These are phyloP conservation scores for Bruchidius siliquastri DNA, from an alignment of 2,888 invertebrate genomes.

Conservation along the genomic window DNA sequence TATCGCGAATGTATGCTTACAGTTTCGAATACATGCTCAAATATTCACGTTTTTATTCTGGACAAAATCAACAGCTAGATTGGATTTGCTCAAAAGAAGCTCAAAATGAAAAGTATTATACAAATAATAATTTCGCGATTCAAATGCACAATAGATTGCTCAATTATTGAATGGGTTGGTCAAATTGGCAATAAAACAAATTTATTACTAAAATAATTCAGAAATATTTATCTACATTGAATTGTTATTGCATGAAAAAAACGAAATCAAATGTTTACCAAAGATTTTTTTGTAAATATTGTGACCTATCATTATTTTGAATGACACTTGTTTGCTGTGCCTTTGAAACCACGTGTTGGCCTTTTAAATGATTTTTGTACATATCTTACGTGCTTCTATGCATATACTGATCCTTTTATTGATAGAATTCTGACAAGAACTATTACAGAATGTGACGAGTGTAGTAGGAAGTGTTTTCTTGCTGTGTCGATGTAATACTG, in stretches of 20 bases:
- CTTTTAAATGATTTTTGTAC: conserved; percentile 19
- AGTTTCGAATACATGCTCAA: too few relatives aligned
- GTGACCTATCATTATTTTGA: neutral
- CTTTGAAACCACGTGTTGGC: conserved; percentile 35
- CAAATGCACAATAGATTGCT: neutral
- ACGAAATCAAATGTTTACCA: too few relatives aligned
- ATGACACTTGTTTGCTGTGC: conserved; percentile 27
- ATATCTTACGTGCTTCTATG: neutral
- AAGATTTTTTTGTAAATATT: neutral
- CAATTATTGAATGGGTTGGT: neutral
- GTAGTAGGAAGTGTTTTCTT: too few relatives aligned
- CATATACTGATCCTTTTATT: neutral
- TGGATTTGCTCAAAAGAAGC: neutral
- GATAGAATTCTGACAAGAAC: too few relatives aligned
- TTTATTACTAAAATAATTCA: neutral
- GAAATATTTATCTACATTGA: neutral
- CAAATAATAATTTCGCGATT: neutral
- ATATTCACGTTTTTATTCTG: too few relatives aligned
- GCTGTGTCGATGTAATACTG: too few relatives aligned
- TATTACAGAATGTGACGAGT: too few relatives aligned
- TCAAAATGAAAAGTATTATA: neutral
- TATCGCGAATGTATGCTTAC: too few relatives aligned
- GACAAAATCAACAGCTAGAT: too few relatives aligned
- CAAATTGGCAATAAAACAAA: neutral
- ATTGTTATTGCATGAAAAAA: neutral